phyloP scores from a whole-genome alignment of 2,888 invertebrate genomes.

The Syrphus vitripennis region DNA sequence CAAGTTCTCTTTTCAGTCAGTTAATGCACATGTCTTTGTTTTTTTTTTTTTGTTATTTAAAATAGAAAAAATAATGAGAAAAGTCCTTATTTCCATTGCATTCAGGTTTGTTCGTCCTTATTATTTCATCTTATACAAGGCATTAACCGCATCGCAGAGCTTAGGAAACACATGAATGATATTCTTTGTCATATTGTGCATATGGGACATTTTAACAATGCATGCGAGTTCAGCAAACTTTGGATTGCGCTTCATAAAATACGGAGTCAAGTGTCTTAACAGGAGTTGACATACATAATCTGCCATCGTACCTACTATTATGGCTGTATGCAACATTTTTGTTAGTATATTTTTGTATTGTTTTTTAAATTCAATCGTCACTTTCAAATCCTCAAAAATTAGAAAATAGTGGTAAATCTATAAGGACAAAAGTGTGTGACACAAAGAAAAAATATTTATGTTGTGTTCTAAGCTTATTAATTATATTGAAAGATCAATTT shows the following conservation, averaged over 20 bases:
- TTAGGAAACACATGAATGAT: conserved; percentile 10
- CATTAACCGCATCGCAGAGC: conserved; percentile 21
- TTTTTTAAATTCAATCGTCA: background rate
- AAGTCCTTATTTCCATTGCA: conserved; percentile 17
- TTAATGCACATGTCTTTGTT: background rate
- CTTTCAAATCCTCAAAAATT: background rate
- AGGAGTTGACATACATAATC: conserved; percentile 11
- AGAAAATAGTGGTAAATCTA: background rate
- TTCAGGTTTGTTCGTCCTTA: conserved; percentile 1
- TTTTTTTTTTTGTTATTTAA: background rate
- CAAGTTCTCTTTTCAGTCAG: background rate
- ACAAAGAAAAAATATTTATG: too few relatives aligned
- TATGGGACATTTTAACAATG: conserved; percentile 30
- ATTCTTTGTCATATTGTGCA: conserved; percentile 25
- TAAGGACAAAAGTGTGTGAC: too few relatives aligned
- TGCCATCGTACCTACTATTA: background rate
- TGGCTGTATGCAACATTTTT: background rate
- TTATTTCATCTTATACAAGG: conserved; percentile 20
- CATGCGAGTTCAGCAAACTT: conserved; percentile 38
- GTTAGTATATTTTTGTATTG: background rate
- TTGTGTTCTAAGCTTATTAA: too few relatives aligned
- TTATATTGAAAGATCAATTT: too few relatives aligned
- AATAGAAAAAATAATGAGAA: conserved; percentile 11
- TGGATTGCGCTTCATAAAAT: conserved; percentile 11
- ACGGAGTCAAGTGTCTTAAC: conserved; percentile 12